These are phyloP conservation scores for Numenius phaeopus DNA, from an alignment of 2,797 vertebrate genomes.

Conservation along the genomic window DNA sequence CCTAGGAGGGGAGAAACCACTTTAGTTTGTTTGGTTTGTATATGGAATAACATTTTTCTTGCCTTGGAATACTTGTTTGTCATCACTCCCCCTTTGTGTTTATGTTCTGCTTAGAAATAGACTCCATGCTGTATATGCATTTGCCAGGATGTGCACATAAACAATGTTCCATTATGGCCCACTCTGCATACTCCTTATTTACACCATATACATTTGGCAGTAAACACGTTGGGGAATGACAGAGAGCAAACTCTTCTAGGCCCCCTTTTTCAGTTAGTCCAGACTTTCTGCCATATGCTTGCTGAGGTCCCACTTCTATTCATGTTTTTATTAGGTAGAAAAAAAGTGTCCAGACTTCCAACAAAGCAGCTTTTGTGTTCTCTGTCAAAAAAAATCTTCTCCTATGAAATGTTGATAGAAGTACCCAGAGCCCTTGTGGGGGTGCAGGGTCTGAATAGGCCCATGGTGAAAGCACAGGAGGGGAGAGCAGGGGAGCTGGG, in stretches of 20 bases:
- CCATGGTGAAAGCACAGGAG: background rate
- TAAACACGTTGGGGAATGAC: conserved; percentile 19
- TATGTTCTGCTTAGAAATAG: conserved; percentile 62
- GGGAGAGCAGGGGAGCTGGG: background rate
- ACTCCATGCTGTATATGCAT: conserved; percentile 30
- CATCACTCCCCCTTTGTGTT: conserved; percentile 65
- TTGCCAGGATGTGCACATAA: conserved; percentile 68
- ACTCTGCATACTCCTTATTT: conserved; percentile 46
- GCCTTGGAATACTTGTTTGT: conserved; percentile 67
- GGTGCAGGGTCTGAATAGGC: conserved; percentile 51
- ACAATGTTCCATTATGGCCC: conserved; percentile 63
- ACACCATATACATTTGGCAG: conserved; percentile 55
- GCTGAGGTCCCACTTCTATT: conserved; percentile 73
- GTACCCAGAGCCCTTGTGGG: conserved; percentile 61
- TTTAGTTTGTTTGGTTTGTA: conserved; percentile 71
- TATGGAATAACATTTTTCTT: conserved; percentile 75
- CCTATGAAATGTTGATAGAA: conserved; percentile 75
- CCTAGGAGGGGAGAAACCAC: conserved; percentile 69
- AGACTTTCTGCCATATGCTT: conserved; percentile 73
- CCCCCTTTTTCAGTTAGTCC: conserved; percentile 54
- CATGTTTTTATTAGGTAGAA: conserved; percentile 74
- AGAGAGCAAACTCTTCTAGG: conserved; percentile 37
- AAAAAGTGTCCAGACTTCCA: conserved; percentile 70
- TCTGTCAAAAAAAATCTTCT: conserved; percentile 79
- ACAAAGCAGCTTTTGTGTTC: conserved; percentile 79